Base-by-base conservation (phyloP, 1,140 invertebrate species). In the Drosophila kanapiae region DNA sequence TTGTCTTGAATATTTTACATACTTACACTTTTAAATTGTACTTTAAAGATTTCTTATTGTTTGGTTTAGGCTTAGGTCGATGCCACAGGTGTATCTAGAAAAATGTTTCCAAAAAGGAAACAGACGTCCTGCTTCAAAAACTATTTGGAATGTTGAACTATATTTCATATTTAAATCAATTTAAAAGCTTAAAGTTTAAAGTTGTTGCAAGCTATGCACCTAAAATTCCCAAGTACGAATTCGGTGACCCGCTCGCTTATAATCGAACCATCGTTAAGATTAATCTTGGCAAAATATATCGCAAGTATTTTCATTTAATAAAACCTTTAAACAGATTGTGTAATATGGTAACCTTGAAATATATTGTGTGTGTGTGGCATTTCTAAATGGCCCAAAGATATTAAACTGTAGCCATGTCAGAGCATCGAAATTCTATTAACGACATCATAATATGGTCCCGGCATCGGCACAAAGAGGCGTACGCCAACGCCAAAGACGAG, bases 381-480 rank as follows among this genome's bases (percentile, higher is more conserved):
- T 47, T 47, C 48, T 35, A 18, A n/a, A n/a, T n/a, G n/a, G n/a
- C n/a, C n/a, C 11, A 47, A 37, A 35, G n/a, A 45, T 4, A 1
- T 11, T 13, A 4, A 1, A 45, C 53, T 43, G 18, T 33, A 48
- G 10, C 4, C 14, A 13, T 33, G 43, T n/a, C 29, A 18, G 16
- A 18, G 38, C 62, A 14, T 42, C 42, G 40, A 74, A 74, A 62
- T 54, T 74, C 29, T 62, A 48, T 75, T 75, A 62, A 74, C 48
- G 57, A 54, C 48, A 62, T 61, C 57, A 54, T 74, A 74, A 74
- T 75, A 61, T 62, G 38, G 38, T 16, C 16, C 16, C 51, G 35
- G 27, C 56, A 54, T 68, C 47, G 68, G 64, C 48, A 68, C n/a
- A 18, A 68, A 29, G 45, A 29, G 45, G 31, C 63, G 48, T 62